Conservation (phyloP, 2,888 invertebrate species). For the Diarsia rubi region DNA sequence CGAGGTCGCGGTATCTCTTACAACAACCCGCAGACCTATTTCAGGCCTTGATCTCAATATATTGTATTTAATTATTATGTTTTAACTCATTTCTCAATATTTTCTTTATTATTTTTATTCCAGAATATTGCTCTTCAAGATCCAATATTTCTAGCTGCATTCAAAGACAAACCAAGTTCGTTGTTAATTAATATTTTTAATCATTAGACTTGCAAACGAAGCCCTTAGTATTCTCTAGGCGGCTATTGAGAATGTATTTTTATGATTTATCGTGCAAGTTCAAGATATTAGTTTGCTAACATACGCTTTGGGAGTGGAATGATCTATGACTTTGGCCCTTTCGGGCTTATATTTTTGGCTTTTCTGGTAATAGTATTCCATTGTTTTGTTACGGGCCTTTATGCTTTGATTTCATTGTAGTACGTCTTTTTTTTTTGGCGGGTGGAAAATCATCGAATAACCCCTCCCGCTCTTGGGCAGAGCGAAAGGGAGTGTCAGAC, state of each 20-base stretch:
- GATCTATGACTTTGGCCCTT: constrained; percentile 33
- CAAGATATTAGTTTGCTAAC: constrained; percentile 25
- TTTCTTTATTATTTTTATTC: not conserved
- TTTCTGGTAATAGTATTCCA: not conserved
- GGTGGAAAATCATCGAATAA: too few relatives aligned
- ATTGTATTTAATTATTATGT: too few relatives aligned
- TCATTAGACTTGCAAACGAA: constrained; percentile 39
- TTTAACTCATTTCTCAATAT: too few relatives aligned
- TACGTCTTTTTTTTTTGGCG: too few relatives aligned
- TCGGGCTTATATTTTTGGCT: not conserved
- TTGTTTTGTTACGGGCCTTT: not conserved
- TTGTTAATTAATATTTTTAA: constrained; percentile 45
- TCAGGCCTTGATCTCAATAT: not conserved
- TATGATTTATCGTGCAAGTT: constrained; percentile 57
- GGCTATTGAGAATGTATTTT: constrained; percentile 49
- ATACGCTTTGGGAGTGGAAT: constrained; percentile 37
- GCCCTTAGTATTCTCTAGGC: constrained; percentile 30
- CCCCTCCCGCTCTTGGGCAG: too few relatives aligned
- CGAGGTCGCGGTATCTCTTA: too few relatives aligned
- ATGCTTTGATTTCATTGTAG: not conserved
- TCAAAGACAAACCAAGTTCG: constrained; percentile 20
- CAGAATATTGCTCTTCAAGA: constrained; percentile 1
- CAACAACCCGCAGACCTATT: too few relatives aligned
- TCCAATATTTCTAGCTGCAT: constrained; percentile 18
- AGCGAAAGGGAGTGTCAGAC: too few relatives aligned